These are phyloP conservation scores for Mormyrus proboscirostris DNA, from an alignment of 2,797 vertebrate species.

Conservation along the genomic window DNA sequence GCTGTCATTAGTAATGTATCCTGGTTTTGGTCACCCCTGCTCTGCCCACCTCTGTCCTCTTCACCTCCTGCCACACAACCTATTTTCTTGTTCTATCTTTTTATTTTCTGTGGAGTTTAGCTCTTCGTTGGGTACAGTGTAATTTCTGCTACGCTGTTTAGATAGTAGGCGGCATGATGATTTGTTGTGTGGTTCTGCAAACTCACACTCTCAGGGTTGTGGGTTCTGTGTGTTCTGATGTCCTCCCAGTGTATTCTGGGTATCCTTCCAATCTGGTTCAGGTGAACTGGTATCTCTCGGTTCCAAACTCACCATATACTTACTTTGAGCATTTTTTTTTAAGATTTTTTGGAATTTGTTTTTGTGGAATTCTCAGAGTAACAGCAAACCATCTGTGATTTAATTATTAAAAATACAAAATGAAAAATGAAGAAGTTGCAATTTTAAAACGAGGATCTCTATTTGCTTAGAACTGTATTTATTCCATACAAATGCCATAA, in stretches of 20 bases:
- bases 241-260: not conserved
- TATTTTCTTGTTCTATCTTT: not conserved
- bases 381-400: not conserved
- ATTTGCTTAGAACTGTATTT: not conserved
- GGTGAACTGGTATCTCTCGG: not conserved
- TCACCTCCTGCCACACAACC: not conserved
- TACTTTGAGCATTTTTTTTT: not conserved
- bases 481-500: not conserved
- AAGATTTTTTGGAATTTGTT: not conserved
- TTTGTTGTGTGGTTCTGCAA: not conserved
- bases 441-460: not conserved
- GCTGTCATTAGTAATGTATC: not conserved
- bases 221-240: not conserved
- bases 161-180: not conserved
- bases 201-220: not conserved
- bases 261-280: not conserved
- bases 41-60: not conserved
- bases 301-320: not conserved
- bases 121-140: not conserved
- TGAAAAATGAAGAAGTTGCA: not conserved
- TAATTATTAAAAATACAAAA: not conserved
- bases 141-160: not conserved
- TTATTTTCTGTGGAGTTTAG: not conserved
- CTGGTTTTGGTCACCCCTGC: not conserved
- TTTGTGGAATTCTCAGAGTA: not conserved